These are phyloP conservation scores for Marcusenius ussheri DNA, from an alignment of 2,113 vertebrate species.

Conservation along the genomic window DNA sequence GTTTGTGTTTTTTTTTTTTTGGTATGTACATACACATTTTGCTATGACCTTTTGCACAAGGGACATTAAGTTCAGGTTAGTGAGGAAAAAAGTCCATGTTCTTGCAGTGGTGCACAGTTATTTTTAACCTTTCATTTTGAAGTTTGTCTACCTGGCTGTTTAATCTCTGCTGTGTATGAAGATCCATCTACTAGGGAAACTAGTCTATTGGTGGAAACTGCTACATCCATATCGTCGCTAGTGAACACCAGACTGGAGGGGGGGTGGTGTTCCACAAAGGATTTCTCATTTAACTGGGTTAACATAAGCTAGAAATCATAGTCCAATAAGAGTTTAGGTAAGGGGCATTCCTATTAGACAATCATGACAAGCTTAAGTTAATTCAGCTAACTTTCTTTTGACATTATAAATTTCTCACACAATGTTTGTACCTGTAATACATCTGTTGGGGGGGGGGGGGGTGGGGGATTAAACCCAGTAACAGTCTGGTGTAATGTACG, in stretches of 20 bases:
- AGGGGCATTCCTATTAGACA: not conserved
- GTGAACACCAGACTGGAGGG: not conserved
- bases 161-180: not conserved
- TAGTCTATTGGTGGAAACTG: not conserved
- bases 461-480: not conserved
- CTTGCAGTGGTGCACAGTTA: not conserved
- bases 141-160: not conserved
- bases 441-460: not conserved
- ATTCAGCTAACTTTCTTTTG: not conserved
- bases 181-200: not conserved
- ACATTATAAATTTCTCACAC: not conserved
- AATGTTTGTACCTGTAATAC: not conserved
- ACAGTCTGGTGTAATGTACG: not conserved
- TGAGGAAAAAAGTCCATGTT: not conserved
- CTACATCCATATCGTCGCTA: not conserved
- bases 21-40: not conserved
- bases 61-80: not conserved
- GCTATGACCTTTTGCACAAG: not conserved
- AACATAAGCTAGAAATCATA: not conserved
- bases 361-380: not conserved
- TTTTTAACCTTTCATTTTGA: not conserved
- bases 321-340: not conserved
- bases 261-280: not conserved
- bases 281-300: not conserved
- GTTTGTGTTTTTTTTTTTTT: not conserved